These are phyloP conservation scores for Atta colombica DNA, from an alignment of 1,140 invertebrate species.

Conservation along the genomic window DNA sequence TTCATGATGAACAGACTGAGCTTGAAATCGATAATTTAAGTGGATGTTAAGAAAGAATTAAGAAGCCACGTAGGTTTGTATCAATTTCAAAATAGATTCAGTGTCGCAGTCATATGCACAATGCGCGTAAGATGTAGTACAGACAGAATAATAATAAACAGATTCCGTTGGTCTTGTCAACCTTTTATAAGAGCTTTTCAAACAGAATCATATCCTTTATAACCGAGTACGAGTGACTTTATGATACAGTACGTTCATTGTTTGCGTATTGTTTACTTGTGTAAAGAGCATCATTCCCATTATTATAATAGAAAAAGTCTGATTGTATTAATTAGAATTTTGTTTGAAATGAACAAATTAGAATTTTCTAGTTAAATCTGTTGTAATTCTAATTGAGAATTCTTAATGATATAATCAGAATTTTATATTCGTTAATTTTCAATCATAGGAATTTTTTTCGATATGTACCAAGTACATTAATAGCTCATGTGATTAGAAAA, in stretches of 20 bases:
- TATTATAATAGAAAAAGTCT: not conserved
- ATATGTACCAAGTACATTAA: too few species aligned
- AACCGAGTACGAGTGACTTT: not conserved
- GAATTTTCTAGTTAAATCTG: too few species aligned
- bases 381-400: too few species aligned
- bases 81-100: constrained; percentile 32
- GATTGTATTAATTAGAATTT: too few species aligned
- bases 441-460: too few species aligned
- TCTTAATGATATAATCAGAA: too few species aligned
- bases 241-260: not conserved
- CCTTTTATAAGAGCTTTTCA: not conserved
- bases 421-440: too few species aligned
- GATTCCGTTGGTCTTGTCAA: not conserved
- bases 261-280: not conserved
- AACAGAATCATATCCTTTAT: not conserved
- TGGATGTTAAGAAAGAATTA: constrained; percentile 29
- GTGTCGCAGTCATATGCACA: not conserved
- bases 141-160: constrained; percentile 9
- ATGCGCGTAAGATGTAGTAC: not conserved
- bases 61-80: constrained; percentile 24
- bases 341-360: too few species aligned
- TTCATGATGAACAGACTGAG: not conserved
- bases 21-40: constrained; percentile 40
- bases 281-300: not conserved
- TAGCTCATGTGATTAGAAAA: too few species aligned